These are phyloP conservation scores for Forbesichthys agassizii DNA, from an alignment of 2,113 vertebrate genomes.

Conservation along the genomic window DNA sequence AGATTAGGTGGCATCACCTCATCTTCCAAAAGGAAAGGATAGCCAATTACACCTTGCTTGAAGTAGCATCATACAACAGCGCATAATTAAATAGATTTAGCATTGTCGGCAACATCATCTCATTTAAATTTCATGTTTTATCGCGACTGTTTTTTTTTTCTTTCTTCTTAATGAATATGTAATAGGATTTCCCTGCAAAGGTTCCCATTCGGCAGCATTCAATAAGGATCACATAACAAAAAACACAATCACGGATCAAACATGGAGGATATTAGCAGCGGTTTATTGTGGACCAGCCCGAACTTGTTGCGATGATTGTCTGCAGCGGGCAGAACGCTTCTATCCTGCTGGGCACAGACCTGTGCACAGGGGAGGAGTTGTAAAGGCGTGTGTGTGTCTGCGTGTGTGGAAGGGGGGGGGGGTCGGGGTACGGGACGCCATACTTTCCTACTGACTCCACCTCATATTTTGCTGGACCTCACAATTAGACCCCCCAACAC, in stretches of 20 bases:
- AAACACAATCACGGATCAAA: slow-evolving; percentile 24
- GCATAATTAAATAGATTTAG: not conserved
- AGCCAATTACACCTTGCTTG: not conserved
- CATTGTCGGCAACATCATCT: not conserved
- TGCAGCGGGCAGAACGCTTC: slow-evolving; percentile 89
- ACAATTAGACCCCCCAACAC: slow-evolving; percentile 82
- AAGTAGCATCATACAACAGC: not conserved
- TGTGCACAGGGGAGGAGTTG: slow-evolving; percentile 55
- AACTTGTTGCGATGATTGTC: slow-evolving; percentile 88
- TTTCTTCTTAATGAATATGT: not conserved
- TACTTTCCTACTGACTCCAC: slow-evolving; percentile 70
- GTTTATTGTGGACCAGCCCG: slow-evolving; percentile 88
- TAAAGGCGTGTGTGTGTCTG: no score
- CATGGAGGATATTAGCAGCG: slow-evolving; percentile 84
- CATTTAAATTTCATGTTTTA: slow-evolving; percentile 2
- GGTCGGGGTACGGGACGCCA: slow-evolving; percentile 31
- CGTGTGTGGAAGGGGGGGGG: no score
- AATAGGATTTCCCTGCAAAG: slow-evolving; percentile 6
- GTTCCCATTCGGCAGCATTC: not conserved
- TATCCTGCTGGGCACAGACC: slow-evolving; percentile 80
- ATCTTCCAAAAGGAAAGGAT: not conserved
- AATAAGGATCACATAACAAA: not conserved
- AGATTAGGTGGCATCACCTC: not conserved
- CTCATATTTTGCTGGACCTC: slow-evolving; percentile 89
- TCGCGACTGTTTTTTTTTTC: not conserved